Evolutionary conservation across 2,797 vertebrate species (phyloP).

Genomic region (Microctenopoma steveboyesi): DNA sequence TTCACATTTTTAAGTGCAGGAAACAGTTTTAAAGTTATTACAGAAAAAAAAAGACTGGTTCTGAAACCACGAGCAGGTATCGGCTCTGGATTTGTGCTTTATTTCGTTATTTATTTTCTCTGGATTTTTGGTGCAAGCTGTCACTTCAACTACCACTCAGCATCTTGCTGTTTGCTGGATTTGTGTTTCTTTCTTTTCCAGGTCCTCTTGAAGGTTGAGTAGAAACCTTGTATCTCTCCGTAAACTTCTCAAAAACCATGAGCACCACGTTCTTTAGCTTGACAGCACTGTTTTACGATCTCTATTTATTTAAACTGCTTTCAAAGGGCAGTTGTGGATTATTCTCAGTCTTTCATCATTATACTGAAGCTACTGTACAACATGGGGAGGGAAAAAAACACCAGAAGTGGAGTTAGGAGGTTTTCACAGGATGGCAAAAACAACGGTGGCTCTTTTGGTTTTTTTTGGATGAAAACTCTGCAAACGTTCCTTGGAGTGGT

Average conservation of each 20-base stretch:
- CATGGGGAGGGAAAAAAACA: neutral
- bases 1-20: too few species aligned
- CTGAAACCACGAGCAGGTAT: neutral
- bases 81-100: neutral
- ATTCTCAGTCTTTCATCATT: constrained; percentile 10
- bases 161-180: constrained; percentile 46
- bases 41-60: neutral
- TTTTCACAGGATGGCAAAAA: constrained; percentile 39
- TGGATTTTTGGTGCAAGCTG: constrained; percentile 42
- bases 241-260: constrained; percentile 35
- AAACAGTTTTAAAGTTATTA: neutral
- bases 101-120: constrained; percentile 20
- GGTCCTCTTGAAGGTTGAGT: constrained; percentile 19
- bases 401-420: constrained; percentile 34
- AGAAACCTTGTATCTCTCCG: constrained; percentile 32
- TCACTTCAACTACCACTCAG: constrained; percentile 36
- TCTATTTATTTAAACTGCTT: constrained; percentile 29
- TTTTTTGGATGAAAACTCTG: constrained; percentile 55
- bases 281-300: constrained; percentile 35
- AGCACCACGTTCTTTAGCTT: constrained; percentile 16
- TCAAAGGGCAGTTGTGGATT: too few species aligned
- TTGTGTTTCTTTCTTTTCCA: constrained; percentile 32
- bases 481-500: constrained; percentile 64
- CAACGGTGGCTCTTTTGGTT: constrained; percentile 30
- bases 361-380: constrained; percentile 9